These are phyloP conservation scores for Tonatia bakeri DNA, from an alignment of 2,113 vertebrate genomes.

Conservation along the genomic window DNA sequence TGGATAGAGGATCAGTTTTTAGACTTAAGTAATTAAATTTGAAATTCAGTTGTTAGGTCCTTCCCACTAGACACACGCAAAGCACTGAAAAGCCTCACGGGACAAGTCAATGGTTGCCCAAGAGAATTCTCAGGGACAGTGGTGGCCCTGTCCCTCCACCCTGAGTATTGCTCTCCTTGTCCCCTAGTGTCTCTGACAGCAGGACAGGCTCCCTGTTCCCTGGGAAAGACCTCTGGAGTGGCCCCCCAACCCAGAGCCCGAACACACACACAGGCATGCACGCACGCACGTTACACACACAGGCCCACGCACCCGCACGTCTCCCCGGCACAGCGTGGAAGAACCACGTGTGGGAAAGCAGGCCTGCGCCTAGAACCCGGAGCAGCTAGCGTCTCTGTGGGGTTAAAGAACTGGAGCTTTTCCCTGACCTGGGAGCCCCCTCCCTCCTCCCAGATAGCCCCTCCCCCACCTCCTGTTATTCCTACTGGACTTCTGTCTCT, in stretches of 20 bases:
- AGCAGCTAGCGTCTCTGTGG: background rate
- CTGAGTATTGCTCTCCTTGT: no score
- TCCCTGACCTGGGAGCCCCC: background rate
- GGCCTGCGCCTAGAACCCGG: background rate
- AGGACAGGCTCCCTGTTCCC: background rate
- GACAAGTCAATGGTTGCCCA: no score
- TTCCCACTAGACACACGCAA: background rate
- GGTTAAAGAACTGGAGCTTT: background rate
- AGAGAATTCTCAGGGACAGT: background rate
- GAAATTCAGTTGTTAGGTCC: background rate
- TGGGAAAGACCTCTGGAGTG: constrained; percentile 37
- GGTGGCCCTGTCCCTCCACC: accelerated
- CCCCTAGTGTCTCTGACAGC: accelerated
- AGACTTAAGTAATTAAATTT: background rate
- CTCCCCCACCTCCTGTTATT: accelerated
- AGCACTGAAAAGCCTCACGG: accelerated
- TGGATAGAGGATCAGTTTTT: background rate
- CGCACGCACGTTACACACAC: background rate
- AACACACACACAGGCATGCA: background rate
- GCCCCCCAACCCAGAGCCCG: background rate
- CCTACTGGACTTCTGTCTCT: background rate
- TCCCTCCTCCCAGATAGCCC: background rate
- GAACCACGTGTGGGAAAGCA: background rate
- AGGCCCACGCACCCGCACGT: accelerated
- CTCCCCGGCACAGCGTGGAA: background rate